Percentiles rank a stretch among this genome's conserved stretches.
phyloP scores from a whole-genome alignment of 2,888 invertebrate species.

The Pocota personata region DNA sequence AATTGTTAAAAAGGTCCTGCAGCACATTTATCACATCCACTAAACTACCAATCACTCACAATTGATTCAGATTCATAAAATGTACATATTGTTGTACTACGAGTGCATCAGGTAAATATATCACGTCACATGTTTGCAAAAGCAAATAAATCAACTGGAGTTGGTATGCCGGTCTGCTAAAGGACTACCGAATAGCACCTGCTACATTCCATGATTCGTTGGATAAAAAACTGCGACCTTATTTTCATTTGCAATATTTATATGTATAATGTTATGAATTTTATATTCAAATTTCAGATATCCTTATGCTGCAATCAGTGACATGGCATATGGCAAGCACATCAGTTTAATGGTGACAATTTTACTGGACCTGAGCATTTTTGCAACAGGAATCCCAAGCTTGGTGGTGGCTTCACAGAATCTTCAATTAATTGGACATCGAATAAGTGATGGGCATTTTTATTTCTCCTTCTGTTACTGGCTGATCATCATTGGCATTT shows the following conservation, averaged over 20 bases:
- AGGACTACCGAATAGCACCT: not conserved
- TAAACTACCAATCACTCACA: slow-evolving; percentile 9
- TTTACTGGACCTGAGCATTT: slow-evolving; percentile 89
- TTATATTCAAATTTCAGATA: slow-evolving; percentile 84
- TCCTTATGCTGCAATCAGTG: slow-evolving; percentile 93
- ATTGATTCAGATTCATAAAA: slow-evolving; percentile 5
- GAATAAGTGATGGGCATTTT: slow-evolving; percentile 86
- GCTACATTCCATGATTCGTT: not conserved
- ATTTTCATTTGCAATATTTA: slow-evolving; percentile 6
- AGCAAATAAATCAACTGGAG: slow-evolving; percentile 51
- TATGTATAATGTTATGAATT: not conserved
- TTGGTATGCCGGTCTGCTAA: not conserved
- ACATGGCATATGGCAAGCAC: slow-evolving; percentile 88
- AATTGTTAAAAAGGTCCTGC: slow-evolving; percentile 1
- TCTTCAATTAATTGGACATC: slow-evolving; percentile 89
- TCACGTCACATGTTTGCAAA: slow-evolving; percentile 12
- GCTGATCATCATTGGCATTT: slow-evolving; percentile 89
- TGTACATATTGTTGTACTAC: not conserved
- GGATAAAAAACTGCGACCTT: not conserved
- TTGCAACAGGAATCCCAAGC: slow-evolving; percentile 91
- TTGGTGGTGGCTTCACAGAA: slow-evolving; percentile 92
- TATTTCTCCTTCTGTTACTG: slow-evolving; percentile 92
- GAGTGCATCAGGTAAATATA: slow-evolving; percentile 7
- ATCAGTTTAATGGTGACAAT: slow-evolving; percentile 87
- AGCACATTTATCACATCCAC: slow-evolving; percentile 15